A percentile compares a stretch with the other conserved stretches of the same genome.
Conservation (phyloP, 1,140 invertebrate species). For the Pantala flavescens region DNA sequence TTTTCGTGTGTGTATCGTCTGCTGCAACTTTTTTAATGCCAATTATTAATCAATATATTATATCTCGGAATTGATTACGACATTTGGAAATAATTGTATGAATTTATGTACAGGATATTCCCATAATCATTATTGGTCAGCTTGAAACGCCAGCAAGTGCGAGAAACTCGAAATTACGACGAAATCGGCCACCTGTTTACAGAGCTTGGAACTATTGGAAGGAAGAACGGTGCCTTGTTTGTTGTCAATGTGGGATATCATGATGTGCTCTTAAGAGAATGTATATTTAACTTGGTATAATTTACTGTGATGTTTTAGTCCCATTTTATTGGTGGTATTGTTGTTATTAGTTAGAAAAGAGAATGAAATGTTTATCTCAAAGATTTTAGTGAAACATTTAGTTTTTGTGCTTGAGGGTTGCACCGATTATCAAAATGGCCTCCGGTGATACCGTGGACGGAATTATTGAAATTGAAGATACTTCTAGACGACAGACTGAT, state of each 20-base stretch:
- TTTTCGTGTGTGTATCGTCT: no score
- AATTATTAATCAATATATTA: no score
- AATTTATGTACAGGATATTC: no score
- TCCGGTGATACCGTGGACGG: not conserved
- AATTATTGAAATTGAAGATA: not conserved
- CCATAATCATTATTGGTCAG: no score
- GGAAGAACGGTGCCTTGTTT: not conserved
- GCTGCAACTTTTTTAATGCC: no score
- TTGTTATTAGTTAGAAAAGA: not conserved
- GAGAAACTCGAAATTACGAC: no score
- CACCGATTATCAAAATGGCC: not conserved
- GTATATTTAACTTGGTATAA: not conserved
- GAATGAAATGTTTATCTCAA: constrained; percentile 3
- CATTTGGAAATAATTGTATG: no score
- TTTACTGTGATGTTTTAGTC: not conserved
- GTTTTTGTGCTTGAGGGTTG: not conserved
- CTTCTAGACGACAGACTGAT: not conserved
- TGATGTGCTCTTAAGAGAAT: not conserved
- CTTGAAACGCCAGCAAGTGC: no score
- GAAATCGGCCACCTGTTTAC: not conserved
- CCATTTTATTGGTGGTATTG: not conserved
- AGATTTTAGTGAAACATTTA: not conserved
- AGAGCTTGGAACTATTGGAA: not conserved
- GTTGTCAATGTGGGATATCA: not conserved
- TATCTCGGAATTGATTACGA: no score